Evolutionary conservation across 2,797 vertebrate genomes (phyloP), one percentile per base, ranked within the genome.

Genomic region (Muraenolepis orangiensis): DNA sequence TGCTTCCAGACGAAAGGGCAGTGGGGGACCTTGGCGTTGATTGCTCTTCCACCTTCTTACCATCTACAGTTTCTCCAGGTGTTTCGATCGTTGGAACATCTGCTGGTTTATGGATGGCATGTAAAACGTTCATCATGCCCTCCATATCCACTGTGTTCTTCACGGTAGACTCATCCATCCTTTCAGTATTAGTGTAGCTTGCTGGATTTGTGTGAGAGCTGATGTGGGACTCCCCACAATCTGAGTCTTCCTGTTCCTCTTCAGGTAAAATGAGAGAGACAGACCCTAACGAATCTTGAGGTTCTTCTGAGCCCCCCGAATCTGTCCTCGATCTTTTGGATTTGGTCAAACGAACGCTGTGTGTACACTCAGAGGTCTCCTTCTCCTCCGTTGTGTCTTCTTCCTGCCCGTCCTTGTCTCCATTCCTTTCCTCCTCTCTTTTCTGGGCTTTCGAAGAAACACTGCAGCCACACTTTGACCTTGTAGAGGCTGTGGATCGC

Each of bases 211-310:
- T 71, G 7, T 61, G 31, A 66, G 70, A 78, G 20, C 79, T 87
- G 69, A 86, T 6, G 11, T n/a, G 69, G 6, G 85, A 92, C 70
- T 87, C 87, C n/a, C 79, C 81, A 5, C 85, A 87, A 74, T 91
- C 88, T 26, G 87, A 88, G 26, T 87, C 86, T 1, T 26, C 78
- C 12, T 75, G 72, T 23, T 91, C 86, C 10, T 67, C 88, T 67
- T 85, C 90, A 18, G 86, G 84, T 46, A 92, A 78, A 2, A 82
- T 82, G 10, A 93, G 84, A 77, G 90, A 91, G 12, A 90, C 80
- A 0, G 89, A 92, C 36, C 84, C 86, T 4, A 82, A 87, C 28
- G 91, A 92, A 31, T 81, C 83, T 51, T 31, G 81, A 80, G 71
- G 69, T 75, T 71, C 42, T 34, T 87, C 86, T 0, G 80, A 75